Conservation (phyloP, 2,797 vertebrate genomes). For the Neosalanx taihuensis region DNA sequence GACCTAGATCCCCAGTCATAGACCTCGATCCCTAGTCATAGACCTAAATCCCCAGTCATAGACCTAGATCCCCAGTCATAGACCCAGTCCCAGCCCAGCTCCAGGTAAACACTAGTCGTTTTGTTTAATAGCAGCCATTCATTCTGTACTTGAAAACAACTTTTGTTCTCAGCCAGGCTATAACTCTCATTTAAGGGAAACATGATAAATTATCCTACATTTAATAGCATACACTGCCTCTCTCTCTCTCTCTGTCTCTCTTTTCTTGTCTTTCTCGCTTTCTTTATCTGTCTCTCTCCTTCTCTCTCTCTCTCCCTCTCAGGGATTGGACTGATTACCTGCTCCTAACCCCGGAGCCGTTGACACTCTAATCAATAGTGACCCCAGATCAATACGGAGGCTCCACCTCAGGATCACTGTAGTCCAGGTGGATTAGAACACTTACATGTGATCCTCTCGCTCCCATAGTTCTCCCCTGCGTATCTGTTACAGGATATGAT, state of each 20-base stretch:
- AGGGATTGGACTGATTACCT: neutral
- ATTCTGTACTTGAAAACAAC: neutral
- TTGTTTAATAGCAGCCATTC: neutral
- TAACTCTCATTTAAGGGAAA: constrained; percentile 3
- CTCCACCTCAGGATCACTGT: constrained; percentile 12
- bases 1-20: too few species aligned
- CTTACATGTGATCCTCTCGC: neutral
- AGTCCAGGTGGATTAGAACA: neutral
- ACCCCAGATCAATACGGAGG: constrained; percentile 7
- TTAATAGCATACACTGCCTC: neutral
- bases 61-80: too few species aligned
- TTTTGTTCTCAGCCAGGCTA: neutral
- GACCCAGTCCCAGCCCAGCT: too few species aligned
- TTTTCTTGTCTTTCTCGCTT: neutral
- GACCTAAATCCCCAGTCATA: too few species aligned
- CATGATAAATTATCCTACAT: neutral
- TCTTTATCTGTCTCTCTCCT: neutral
- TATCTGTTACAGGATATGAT: neutral
- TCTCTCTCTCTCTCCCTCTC: neutral
- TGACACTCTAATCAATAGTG: constrained; percentile 29
- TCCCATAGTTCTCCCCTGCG: neutral
- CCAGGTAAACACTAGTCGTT: neutral
- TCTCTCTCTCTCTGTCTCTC: neutral
- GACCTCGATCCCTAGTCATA: neutral
- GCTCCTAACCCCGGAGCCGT: neutral